These are phyloP conservation scores for Anabacerthia variegaticeps DNA, from an alignment of 2,797 vertebrate genomes.

Conservation along the genomic window DNA sequence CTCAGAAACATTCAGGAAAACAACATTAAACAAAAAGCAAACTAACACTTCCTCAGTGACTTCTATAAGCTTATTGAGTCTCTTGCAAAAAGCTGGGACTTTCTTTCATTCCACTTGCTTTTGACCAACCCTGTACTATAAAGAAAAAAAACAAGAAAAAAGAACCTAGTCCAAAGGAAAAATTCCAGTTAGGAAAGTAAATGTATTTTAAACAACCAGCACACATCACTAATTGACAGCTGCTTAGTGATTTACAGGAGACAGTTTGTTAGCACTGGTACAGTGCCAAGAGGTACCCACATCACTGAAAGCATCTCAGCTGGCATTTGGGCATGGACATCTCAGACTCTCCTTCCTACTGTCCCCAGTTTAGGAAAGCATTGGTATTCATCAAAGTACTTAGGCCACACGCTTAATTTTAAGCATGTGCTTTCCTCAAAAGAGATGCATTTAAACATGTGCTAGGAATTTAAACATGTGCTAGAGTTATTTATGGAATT, in stretches of 20 bases:
- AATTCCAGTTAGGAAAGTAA: not conserved
- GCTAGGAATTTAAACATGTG: not conserved
- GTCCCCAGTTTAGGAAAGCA: not conserved
- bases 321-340: not conserved
- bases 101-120: not conserved
- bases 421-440: constrained; percentile 18
- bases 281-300: not conserved
- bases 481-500: constrained; percentile 17
- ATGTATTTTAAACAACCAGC: not conserved
- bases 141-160: not conserved
- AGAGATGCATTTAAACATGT: not conserved
- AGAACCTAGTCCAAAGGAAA: not conserved
- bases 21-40: constrained; percentile 63
- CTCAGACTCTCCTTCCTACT: not conserved
- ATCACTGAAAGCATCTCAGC: constrained; percentile 6
- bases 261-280: not conserved
- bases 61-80: constrained; percentile 40
- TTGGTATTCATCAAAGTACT: not conserved
- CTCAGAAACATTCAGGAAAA: constrained; percentile 54
- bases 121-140: not conserved
- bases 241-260: constrained; percentile 7
- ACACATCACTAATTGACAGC: constrained; percentile 1
- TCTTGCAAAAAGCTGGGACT: not conserved
- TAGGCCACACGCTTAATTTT: not conserved
- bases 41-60: constrained; percentile 22